Conservation (phyloP, 1,140 invertebrate species). For the Pararge aegeria region DNA sequence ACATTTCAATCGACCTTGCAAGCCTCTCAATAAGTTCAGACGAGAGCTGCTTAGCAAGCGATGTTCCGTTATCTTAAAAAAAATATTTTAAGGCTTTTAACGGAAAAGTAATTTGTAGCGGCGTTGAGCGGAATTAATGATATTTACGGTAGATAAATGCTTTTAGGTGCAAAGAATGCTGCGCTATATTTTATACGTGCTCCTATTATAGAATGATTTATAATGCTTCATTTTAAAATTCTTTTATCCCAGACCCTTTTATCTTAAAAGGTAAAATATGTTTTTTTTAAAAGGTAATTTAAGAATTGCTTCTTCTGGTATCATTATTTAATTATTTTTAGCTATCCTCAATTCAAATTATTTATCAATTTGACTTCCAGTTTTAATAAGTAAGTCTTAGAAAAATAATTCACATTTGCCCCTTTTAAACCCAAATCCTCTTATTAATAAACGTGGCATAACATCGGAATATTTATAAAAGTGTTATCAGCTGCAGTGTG, state of each 20-base stretch:
- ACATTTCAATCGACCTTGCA: not conserved
- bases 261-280: not conserved
- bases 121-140: slow-evolving; percentile 5
- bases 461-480: too few relatives aligned
- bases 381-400: too few relatives aligned
- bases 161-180: slow-evolving; percentile 6
- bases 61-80: not conserved
- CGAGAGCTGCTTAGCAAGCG: not conserved
- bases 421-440: too few relatives aligned
- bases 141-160: slow-evolving; percentile 6
- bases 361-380: too few relatives aligned
- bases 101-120: slow-evolving; percentile 1
- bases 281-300: too few relatives aligned
- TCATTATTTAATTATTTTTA: too few relatives aligned
- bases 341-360: too few relatives aligned
- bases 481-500: too few relatives aligned
- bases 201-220: not conserved
- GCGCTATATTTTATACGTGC: not conserved
- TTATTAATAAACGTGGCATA: too few relatives aligned
- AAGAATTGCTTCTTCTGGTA: too few relatives aligned
- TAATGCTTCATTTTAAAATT: not conserved
- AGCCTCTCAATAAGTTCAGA: not conserved
- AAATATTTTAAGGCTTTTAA: slow-evolving; percentile 3
- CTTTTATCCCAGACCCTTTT: not conserved
- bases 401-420: too few relatives aligned